These are phyloP conservation scores for Gasterosteus aculeatus DNA, from an alignment of 2,113 vertebrate species.

Conservation along the genomic window DNA sequence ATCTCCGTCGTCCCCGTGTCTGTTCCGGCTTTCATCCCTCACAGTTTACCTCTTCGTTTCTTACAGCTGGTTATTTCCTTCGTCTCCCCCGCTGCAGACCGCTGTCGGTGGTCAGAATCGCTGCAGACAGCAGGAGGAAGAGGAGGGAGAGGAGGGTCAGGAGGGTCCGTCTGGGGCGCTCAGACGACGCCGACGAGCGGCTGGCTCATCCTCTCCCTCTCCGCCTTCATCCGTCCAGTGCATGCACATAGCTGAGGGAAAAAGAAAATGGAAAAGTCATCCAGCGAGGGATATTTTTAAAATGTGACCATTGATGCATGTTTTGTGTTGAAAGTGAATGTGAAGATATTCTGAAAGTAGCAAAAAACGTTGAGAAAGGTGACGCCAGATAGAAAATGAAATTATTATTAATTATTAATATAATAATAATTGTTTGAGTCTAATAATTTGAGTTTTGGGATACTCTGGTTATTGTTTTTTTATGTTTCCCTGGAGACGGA, in stretches of 20 bases:
- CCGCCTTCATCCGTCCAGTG: background rate
- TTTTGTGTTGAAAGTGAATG: background rate
- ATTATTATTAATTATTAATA: too few relatives aligned
- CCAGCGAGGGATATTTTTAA: background rate
- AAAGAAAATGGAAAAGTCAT: conserved; percentile 2
- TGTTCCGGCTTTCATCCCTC: conserved; percentile 34
- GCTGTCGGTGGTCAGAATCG: conserved; percentile 51
- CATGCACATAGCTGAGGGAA: background rate
- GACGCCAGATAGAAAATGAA: background rate
- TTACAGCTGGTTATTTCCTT: conserved; percentile 34
- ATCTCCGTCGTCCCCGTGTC: conserved; percentile 11
- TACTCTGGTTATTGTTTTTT: background rate
- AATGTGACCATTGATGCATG: background rate
- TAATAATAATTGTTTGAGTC: background rate
- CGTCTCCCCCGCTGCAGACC: conserved; percentile 37
- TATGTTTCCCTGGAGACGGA: background rate
- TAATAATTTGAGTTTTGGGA: background rate
- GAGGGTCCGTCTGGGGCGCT: conserved; percentile 50
- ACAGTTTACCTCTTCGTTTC: conserved; percentile 50
- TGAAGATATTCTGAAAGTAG: background rate
- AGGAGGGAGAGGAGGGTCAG: conserved; percentile 42
- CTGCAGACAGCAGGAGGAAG: conserved; percentile 51
- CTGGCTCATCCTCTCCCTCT: conserved; percentile 35
- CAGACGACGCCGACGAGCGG: conserved; percentile 12
- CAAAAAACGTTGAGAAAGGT: background rate